Percentiles rank a stretch among this genome's conserved stretches.
phyloP scores from a whole-genome alignment of 2,888 invertebrate species.

The Terebella lapidaria region DNA sequence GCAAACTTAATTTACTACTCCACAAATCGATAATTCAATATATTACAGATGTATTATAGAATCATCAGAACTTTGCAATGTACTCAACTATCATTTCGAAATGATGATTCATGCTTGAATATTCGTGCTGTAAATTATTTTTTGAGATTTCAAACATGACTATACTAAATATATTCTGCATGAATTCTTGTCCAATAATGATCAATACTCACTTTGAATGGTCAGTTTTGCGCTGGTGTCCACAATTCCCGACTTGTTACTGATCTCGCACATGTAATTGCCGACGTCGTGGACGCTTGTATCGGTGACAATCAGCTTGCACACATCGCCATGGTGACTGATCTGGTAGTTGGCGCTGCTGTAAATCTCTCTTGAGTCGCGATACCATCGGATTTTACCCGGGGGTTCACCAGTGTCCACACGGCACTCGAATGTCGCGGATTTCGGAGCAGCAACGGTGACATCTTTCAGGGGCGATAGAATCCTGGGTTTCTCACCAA shows the following conservation, averaged over 20 bases:
- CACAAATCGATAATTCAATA: too few species aligned
- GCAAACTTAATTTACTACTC: too few species aligned
- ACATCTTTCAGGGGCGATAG: conserved; percentile 19
- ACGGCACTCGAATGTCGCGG: conserved; percentile 23
- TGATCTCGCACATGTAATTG: conserved; percentile 66
- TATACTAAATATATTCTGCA: neutral
- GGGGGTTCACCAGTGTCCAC: conserved; percentile 25
- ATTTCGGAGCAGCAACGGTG: conserved; percentile 16
- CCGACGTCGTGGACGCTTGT: conserved; percentile 71
- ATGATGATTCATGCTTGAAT: too few species aligned
- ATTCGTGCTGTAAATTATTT: too few species aligned
- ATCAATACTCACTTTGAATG: conserved; percentile 58
- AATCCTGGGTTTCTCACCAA: conserved; percentile 23
- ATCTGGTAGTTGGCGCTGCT: conserved; percentile 19
- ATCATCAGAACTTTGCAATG: too few species aligned
- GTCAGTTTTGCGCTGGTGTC: conserved; percentile 66
- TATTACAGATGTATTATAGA: too few species aligned
- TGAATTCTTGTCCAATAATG: neutral
- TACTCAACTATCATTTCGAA: too few species aligned
- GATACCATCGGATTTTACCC: conserved; percentile 25
- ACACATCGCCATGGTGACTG: conserved; percentile 9
- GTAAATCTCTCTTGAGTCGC: conserved; percentile 45
- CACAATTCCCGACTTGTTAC: conserved; percentile 64
- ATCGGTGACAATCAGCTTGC: conserved; percentile 69
- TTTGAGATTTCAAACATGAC: too few species aligned